Evolutionary conservation across 2,888 invertebrate species (phyloP).

Genomic region (Stenodema calcarata): DNA sequence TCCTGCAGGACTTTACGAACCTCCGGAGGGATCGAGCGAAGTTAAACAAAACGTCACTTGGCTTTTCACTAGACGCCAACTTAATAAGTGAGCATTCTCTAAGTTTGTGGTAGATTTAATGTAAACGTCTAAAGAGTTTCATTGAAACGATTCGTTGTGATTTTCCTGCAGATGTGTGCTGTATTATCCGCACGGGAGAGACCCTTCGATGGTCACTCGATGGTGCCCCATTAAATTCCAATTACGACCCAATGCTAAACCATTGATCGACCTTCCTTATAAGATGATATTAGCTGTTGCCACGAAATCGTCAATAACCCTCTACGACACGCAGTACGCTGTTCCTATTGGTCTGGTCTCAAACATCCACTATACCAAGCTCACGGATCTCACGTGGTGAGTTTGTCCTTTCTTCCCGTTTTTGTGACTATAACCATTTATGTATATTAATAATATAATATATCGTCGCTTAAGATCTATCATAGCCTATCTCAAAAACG

Average conservation of each 20-base stretch:
- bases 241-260: constrained; percentile 66
- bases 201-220: constrained; percentile 81
- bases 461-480: too few relatives aligned
- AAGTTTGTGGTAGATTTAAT: too few relatives aligned
- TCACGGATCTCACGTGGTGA: constrained; percentile 86
- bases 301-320: constrained; percentile 81
- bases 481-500: too few relatives aligned
- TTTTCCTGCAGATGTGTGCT: constrained; percentile 60
- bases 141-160: background rate
- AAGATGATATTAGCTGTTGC: constrained; percentile 91
- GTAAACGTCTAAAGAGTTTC: too few relatives aligned
- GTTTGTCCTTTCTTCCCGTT: too few relatives aligned
- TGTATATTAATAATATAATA: too few relatives aligned
- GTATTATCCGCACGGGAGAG: constrained; percentile 78
- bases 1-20: constrained; percentile 84
- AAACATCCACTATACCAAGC: constrained; percentile 87
- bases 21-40: constrained; percentile 70
- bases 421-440: too few relatives aligned
- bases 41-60: constrained; percentile 66
- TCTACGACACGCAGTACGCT: constrained; percentile 87
- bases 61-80: constrained; percentile 66
- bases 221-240: constrained; percentile 80
- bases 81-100: constrained; percentile 61
- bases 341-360: constrained; percentile 80
- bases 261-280: constrained; percentile 71